Conservation (phyloP, 2,113 vertebrate genomes). For the Eurystomus gularis region DNA sequence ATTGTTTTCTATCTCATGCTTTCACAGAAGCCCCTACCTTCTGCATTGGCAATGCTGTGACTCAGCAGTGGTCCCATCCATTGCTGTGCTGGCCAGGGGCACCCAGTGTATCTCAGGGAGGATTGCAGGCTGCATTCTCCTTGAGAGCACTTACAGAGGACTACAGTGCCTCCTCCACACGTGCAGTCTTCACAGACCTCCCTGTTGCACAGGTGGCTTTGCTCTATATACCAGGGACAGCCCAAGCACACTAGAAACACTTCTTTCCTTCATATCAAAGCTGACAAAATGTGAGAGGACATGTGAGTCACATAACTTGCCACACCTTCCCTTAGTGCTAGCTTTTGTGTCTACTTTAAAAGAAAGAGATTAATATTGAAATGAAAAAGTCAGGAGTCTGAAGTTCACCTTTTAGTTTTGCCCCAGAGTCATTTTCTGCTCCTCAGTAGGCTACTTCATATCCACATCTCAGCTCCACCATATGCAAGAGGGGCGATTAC, state of each 20-base stretch:
- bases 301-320: background rate
- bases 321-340: background rate
- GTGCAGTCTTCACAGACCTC: background rate
- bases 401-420: background rate
- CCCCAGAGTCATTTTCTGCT: background rate
- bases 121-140: background rate
- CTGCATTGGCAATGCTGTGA: background rate
- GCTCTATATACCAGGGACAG: background rate
- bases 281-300: background rate
- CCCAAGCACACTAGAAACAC: background rate
- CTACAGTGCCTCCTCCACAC: background rate
- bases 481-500: background rate
- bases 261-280: background rate
- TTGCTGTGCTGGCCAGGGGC: background rate
- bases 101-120: background rate
- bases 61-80: background rate
- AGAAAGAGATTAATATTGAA: background rate
- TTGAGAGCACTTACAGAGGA: background rate
- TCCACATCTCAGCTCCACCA: background rate
- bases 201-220: background rate
- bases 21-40: background rate
- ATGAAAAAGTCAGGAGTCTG: background rate
- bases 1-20: background rate
- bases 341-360: background rate
- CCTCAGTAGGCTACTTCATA: background rate